Conservation (phyloP, 2,888 invertebrate genomes). For the Dinocampus coccinellae region DNA sequence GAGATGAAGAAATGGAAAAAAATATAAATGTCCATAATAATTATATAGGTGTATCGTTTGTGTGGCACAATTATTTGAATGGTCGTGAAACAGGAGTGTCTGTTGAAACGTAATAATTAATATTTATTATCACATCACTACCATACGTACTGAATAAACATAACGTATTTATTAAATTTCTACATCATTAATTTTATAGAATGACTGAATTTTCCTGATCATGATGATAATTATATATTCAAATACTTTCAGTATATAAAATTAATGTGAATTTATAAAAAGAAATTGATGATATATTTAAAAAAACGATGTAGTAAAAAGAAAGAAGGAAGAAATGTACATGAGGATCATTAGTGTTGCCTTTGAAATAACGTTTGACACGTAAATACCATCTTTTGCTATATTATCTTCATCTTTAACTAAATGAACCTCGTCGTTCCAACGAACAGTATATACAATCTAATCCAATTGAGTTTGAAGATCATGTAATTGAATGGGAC, state of each 20-base stretch:
- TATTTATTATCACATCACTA: background rate
- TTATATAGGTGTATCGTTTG: no score
- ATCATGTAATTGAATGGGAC: conserved; percentile 25
- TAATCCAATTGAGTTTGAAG: conserved; percentile 29
- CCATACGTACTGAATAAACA: background rate
- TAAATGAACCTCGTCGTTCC: conserved; percentile 7
- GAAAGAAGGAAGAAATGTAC: background rate
- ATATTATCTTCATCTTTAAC: conserved; percentile 1
- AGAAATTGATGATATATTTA: no score
- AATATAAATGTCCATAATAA: no score
- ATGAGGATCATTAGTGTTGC: background rate
- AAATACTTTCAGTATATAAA: background rate
- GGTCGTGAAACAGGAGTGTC: background rate
- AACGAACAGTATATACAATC: conserved; percentile 8
- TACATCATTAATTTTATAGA: background rate
- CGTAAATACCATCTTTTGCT: conserved; percentile 1
- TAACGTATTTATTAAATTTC: background rate
- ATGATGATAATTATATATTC: background rate
- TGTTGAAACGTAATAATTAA: background rate
- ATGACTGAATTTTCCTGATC: background rate
- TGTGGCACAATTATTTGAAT: background rate
- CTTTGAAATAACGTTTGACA: conserved; percentile 15
- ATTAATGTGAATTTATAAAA: background rate
- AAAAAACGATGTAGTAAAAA: background rate
- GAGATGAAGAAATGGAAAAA: no score